Base-by-base conservation (phyloP, 2,113 vertebrate species). In the Clupea harengus region DNA sequence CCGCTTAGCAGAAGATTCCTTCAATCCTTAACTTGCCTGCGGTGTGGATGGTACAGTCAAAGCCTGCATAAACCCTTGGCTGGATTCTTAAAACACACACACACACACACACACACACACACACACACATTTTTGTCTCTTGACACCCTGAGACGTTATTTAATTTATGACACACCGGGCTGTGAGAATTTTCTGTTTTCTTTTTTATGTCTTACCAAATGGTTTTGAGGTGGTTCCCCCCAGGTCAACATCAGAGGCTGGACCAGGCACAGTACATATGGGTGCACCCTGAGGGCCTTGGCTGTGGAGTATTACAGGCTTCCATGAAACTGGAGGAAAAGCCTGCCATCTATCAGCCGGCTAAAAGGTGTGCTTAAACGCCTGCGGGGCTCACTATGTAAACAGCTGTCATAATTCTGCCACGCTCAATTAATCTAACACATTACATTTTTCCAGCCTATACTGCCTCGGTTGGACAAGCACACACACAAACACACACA, bases 321-420 rank as follows among this genome's bases (percentile, higher is more conserved):
- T 91, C 90, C 91, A 89, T 88, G 88, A 90, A 86, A 90, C 84
- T 91, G 92, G 82, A 47, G 91, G 91, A 94, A 93, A 94, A 91
- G 89, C 86, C 87, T 91, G 92, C 91, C 92, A 93, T 93, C 92
- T 94, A 93, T 94, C 93, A 93, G 91, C 90, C 86, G 85, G 89
- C 91, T 95, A 92, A 93, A 93, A 95, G 94, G 91, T 94, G 93
- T 92, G 91, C 91, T 94, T 91, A 95, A 94, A 94, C 92, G 90
- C 92, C 93, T 83, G 84, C 92, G 91, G 90, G 91, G 90, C 88
- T 92, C 88, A 90, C 89, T 91, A 93, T 94, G 93, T 95, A 95
- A 96, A 95, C 94, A 95, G 91, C 93, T 94, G 94, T 94, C 94
- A 94, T 94, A 93, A 94, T 93, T 93, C 94, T 95, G 94, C 93